Conservation (phyloP, 2,797 vertebrate species). For the Lutjanus argentimaculatus region DNA sequence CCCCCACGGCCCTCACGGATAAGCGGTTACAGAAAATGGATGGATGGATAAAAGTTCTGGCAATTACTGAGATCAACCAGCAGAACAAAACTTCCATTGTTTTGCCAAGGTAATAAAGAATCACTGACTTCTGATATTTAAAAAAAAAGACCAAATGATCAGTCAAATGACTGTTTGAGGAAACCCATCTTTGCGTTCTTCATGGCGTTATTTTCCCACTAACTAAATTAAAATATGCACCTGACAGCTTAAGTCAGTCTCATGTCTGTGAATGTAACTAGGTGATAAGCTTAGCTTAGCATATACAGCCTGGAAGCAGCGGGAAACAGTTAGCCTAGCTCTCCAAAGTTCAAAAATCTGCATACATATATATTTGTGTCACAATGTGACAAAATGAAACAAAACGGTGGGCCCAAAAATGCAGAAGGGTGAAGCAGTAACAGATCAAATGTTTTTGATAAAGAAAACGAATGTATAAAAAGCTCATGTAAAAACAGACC, state of each 20-base stretch:
- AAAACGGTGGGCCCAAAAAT: too few species aligned
- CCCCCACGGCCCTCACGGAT: too few species aligned
- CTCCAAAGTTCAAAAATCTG: background rate
- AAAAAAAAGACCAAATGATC: background rate
- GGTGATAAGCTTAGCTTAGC: background rate
- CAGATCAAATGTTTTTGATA: too few species aligned
- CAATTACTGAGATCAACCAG: constrained; percentile 3
- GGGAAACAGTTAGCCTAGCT: background rate
- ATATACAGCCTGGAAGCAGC: background rate
- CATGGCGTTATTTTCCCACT: background rate
- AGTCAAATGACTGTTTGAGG: background rate
- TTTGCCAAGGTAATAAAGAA: background rate
- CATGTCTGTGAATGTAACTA: background rate
- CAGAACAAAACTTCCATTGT: background rate
- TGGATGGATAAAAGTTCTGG: background rate
- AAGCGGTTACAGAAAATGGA: too few species aligned
- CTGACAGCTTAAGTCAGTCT: background rate
- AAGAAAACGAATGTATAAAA: too few species aligned
- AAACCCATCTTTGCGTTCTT: background rate
- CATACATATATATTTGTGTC: too few species aligned
- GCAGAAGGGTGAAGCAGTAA: too few species aligned
- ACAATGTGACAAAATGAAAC: too few species aligned
- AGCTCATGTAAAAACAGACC: too few species aligned
- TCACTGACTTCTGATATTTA: background rate
- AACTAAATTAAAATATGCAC: background rate